Evolutionary conservation across 2,113 vertebrate genomes (phyloP), one percentile per base, ranked within the genome.

Genomic region (Actenoides hombroni): DNA sequence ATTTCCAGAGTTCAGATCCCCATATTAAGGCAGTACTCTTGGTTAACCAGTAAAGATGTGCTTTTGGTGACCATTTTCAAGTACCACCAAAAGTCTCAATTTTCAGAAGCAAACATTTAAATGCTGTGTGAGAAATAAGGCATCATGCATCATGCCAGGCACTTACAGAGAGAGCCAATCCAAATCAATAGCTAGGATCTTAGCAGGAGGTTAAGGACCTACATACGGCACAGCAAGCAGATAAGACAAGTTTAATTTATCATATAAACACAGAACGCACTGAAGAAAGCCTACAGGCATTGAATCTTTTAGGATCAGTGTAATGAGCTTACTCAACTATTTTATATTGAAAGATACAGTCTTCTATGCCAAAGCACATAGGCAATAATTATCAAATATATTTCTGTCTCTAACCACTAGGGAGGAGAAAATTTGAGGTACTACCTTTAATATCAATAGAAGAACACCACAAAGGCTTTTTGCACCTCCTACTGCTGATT

Each of bases 131-230:
- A 95, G 73, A 92, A 86, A 83, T 60, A 75, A 93, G 42, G 71
- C 68, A 82, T 61, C 28, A 19, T 74, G 60, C 31, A 57, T 39
- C 46, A 68, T 42, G 65, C 86, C 88, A 75, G 86, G 39, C 88
- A 84, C 83, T 94, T 78, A 90, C 29, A 56, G 80, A 86, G 79
- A 84, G 35, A 90, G 64, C 23, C 79, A 90, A 64, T 73, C 76
- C 86, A 92, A 96, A 96, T 96, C 95, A 79, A 94, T 96, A 82
- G 86, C 90, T 84, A 53, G 39, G 35, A 96, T 90, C 94, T 83
- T 96, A 95, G 92, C 95, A 83, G 95, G 93, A 95, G 93, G 79
- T 93, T 92, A 90, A 94, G 88, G 86, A 90, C 90, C 69, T 73
- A 91, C 29, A n/a, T 87, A 93, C 77, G 81, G 94, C 92, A 88